Conservation (phyloP, 2,888 invertebrate species). For the Thecocarcelia acutangulata region DNA sequence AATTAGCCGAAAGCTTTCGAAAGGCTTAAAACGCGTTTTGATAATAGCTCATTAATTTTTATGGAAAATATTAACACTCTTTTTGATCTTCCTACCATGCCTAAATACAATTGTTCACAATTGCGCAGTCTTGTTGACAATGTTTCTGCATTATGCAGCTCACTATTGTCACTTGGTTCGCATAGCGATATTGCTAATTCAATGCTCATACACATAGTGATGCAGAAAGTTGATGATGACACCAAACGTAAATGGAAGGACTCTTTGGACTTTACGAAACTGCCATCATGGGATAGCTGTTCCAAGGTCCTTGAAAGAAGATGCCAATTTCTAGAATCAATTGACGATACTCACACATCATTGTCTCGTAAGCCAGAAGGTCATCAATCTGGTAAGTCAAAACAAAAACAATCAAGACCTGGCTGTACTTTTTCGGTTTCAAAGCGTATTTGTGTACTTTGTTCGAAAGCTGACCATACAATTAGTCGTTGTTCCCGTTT, state of each 20-base stretch:
- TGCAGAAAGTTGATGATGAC: constrained; percentile 26
- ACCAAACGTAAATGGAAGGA: constrained; percentile 40
- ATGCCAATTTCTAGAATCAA: constrained; percentile 44
- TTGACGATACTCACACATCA: neutral
- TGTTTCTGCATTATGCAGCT: constrained; percentile 50
- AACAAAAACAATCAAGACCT: neutral
- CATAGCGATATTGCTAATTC: constrained; percentile 52
- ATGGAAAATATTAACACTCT: constrained; percentile 30
- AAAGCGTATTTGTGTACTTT: constrained; percentile 7
- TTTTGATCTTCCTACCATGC: constrained; percentile 1
- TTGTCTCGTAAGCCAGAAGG: neutral
- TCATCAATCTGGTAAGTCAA: neutral
- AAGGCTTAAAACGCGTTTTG: constrained; percentile 23
- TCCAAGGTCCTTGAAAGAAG: constrained; percentile 40
- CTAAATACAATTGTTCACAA: constrained; percentile 21
- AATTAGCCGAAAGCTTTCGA: constrained; percentile 56
- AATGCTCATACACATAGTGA: constrained; percentile 27
- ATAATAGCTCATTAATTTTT: constrained; percentile 35
- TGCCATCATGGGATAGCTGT: constrained; percentile 34
- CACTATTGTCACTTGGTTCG: constrained; percentile 39
- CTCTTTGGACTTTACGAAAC: constrained; percentile 20
- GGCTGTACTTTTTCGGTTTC: constrained; percentile 7
- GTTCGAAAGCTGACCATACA: constrained; percentile 4
- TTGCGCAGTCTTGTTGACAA: constrained; percentile 36
- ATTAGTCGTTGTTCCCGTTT: constrained; percentile 34